Evolutionary conservation across 1,140 invertebrate species (phyloP).

Genomic region (Megalopta genalis): DNA sequence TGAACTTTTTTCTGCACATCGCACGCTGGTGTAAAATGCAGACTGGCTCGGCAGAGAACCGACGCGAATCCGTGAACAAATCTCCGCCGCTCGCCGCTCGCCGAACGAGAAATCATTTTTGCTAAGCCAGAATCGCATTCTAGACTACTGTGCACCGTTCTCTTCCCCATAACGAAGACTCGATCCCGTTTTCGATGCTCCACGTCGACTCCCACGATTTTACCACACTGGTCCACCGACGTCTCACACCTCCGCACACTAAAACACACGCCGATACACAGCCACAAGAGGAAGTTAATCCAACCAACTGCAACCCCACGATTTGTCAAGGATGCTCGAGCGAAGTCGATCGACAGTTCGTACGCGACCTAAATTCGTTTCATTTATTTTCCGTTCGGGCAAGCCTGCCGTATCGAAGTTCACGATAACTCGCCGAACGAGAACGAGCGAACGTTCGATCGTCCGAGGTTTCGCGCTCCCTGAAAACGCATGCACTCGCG

Average conservation of each 20-base stretch:
- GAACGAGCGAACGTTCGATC: too few relatives aligned
- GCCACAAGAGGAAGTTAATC: conserved; percentile 34
- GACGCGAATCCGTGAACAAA: too few relatives aligned
- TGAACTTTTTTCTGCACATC: conserved; percentile 44
- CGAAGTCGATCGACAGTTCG: conserved; percentile 48
- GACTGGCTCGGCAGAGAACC: too few relatives aligned
- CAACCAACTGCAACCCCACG: conserved; percentile 53
- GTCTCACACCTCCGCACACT: conserved; percentile 9
- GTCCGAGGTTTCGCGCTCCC: too few relatives aligned
- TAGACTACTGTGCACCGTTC: neutral
- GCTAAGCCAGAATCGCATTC: too few relatives aligned
- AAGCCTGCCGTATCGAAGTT: neutral
- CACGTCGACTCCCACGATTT: neutral
- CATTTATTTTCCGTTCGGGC: neutral
- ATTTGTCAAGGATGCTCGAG: conserved; percentile 38
- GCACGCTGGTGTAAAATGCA: too few relatives aligned
- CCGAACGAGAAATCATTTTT: too few relatives aligned
- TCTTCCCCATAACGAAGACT: conserved; percentile 3
- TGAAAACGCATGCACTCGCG: too few relatives aligned
- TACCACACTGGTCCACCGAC: neutral
- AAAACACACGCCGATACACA: neutral
- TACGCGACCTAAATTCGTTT: neutral
- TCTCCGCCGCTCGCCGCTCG: too few relatives aligned
- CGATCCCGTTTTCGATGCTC: conserved; percentile 22
- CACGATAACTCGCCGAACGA: too few relatives aligned